phyloP scores from a whole-genome alignment of 2,113 vertebrate genomes.

The Trachemys scripta region DNA sequence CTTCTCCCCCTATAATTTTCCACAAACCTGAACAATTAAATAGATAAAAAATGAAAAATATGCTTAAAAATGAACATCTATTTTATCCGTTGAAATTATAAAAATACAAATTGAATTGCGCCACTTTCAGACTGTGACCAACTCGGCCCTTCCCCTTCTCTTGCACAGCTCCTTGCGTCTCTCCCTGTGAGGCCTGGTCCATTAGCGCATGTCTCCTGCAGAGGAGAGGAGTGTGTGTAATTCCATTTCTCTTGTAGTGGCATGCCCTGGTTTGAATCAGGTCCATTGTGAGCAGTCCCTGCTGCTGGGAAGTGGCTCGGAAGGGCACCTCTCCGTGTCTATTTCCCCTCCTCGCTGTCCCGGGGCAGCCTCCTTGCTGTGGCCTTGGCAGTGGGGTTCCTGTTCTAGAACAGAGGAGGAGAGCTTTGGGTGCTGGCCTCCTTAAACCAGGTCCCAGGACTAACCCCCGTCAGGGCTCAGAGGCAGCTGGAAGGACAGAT shows the following conservation, averaged over 20 bases:
- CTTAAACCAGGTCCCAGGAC: background rate
- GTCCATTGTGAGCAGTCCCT: background rate
- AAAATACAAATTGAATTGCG: too few relatives aligned
- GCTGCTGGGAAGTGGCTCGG: background rate
- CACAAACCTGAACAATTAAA: too few relatives aligned
- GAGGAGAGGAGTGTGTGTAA: background rate
- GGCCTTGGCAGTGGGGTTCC: background rate
- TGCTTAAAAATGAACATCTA: too few relatives aligned
- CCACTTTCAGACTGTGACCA: too few relatives aligned
- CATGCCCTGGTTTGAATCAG: background rate
- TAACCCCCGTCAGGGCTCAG: background rate
- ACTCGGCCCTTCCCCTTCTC: too few relatives aligned
- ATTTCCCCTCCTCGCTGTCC: background rate
- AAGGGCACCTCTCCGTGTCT: background rate
- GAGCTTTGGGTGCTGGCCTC: background rate
- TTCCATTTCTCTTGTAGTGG: background rate
- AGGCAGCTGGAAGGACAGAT: background rate
- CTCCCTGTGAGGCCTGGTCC: background rate
- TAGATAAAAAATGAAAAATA: too few relatives aligned
- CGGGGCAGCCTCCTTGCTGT: background rate
- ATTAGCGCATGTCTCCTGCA: background rate
- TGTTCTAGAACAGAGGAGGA: background rate
- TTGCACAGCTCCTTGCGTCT: too few relatives aligned
- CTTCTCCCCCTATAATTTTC: too few relatives aligned
- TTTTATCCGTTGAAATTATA: too few relatives aligned